phyloP scores from a whole-genome alignment of 2,888 invertebrate species.

The Linnaemya vulpina region DNA sequence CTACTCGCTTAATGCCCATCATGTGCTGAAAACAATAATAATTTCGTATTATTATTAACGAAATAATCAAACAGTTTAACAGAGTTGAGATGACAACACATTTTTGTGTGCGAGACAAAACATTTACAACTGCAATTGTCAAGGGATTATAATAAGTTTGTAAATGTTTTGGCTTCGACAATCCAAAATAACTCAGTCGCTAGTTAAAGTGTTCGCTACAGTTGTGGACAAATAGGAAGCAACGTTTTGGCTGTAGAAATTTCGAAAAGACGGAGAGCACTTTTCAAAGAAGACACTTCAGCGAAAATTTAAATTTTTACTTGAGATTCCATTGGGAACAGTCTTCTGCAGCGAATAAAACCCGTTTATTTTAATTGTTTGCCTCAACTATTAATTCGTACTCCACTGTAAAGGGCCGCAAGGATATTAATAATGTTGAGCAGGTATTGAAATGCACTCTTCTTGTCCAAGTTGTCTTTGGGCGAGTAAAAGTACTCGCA shows the following conservation, averaged over 20 bases:
- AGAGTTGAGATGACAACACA: conserved; percentile 45
- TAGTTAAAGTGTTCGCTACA: conserved; percentile 21
- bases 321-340: neutral
- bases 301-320: no score
- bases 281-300: no score
- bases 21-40: conserved; percentile 30
- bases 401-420: conserved; percentile 10
- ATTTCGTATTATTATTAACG: conserved; percentile 51
- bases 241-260: neutral
- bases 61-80: conserved; percentile 49
- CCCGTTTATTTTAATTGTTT: neutral
- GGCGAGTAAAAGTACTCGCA: neutral
- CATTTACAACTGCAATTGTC: neutral
- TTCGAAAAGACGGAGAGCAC: no score
- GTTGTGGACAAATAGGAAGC: neutral
- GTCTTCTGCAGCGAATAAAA: no score
- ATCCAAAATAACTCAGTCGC: conserved; percentile 16
- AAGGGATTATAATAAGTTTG: neutral
- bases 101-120: neutral
- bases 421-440: conserved; percentile 5
- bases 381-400: neutral
- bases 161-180: neutral
- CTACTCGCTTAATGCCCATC: neutral
- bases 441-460: conserved; percentile 53
- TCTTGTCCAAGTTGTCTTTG: conserved; percentile 27